Conservation (phyloP, 2,113 vertebrate genomes). For the Centropus bengalensis region DNA sequence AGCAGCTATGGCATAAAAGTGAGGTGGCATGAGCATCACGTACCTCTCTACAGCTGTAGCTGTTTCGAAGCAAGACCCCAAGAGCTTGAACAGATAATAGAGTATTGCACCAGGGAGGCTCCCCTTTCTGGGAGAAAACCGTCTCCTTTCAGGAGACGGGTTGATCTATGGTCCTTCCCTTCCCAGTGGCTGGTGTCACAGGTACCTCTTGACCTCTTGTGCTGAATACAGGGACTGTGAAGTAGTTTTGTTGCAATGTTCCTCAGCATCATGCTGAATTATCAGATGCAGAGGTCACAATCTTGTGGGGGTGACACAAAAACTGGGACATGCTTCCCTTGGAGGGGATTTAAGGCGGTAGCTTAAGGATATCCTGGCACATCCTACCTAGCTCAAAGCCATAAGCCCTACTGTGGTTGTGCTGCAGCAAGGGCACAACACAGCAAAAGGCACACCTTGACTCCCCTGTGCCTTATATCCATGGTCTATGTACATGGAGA, state of each 20-base stretch:
- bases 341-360: background rate
- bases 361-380: background rate
- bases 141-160: too few species aligned
- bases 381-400: background rate
- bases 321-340: background rate
- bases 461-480: rapidly evolving
- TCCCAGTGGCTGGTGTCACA: background rate
- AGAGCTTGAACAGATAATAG: background rate
- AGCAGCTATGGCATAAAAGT: background rate
- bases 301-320: background rate
- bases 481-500: rapidly evolving
- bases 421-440: background rate
- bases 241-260: rapidly evolving
- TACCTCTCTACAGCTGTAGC: background rate
- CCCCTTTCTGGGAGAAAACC: too few species aligned
- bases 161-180: background rate
- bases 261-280: background rate
- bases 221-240: background rate
- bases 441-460: background rate
- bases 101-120: background rate
- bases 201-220: background rate
- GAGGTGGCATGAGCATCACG: background rate
- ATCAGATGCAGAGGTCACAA: background rate
- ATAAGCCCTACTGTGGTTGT: background rate
- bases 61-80: background rate